Percentiles rank a stretch among this genome's conserved stretches.
Conservation (phyloP, 2,797 vertebrate genomes). For the Pipistrellus pygmaeus region DNA sequence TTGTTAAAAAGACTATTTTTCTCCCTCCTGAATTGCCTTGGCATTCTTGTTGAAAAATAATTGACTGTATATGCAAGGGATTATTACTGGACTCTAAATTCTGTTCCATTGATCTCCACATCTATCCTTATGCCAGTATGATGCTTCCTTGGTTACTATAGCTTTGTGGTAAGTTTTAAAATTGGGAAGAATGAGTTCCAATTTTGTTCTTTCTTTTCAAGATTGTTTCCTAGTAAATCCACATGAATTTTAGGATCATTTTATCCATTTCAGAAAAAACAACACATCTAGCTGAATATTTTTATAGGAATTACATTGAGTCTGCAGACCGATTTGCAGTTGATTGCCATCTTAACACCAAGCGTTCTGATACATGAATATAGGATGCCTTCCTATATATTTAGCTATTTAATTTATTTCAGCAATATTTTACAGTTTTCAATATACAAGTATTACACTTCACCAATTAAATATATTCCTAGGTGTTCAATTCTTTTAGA, state of each 20-base stretch:
- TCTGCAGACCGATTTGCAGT: neutral
- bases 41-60: slow-evolving; percentile 14
- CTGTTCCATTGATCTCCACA: neutral
- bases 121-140: neutral
- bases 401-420: neutral
- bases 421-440: neutral
- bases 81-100: neutral
- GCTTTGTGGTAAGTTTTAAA: slow-evolving; percentile 14
- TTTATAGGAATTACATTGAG: neutral
- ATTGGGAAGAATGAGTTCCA: neutral
- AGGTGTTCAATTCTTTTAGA: neutral
- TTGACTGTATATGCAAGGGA: neutral
- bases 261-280: neutral
- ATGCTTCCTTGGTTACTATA: neutral
- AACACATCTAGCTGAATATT: neutral
- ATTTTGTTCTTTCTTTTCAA: slow-evolving; percentile 34
- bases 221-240: slow-evolving; percentile 3
- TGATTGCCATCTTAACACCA: neutral
- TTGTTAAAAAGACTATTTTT: slow-evolving; percentile 23
- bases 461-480: neutral
- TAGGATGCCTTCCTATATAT: neutral
- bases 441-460: neutral
- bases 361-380: neutral
- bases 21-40: neutral
- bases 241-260: neutral